Conservation (phyloP, 2,888 invertebrate species). For the Shargacucullia verbasci region DNA sequence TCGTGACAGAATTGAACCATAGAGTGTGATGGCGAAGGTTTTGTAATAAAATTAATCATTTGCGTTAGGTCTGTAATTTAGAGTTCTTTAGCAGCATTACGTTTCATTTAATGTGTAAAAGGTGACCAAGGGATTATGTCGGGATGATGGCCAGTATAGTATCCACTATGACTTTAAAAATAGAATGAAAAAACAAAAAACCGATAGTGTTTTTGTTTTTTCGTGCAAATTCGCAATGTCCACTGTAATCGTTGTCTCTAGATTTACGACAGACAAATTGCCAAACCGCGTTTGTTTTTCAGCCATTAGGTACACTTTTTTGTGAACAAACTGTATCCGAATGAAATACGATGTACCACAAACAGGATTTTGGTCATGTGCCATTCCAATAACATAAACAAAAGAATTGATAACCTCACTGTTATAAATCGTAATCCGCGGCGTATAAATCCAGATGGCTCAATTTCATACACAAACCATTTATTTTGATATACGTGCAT, state of each 20-base stretch:
- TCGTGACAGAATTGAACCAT: no score
- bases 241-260: neutral
- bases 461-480: conserved; percentile 35
- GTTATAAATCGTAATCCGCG: conserved; percentile 32
- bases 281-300: conserved; percentile 2
- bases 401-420: conserved; percentile 29
- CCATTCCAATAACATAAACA: conserved; percentile 34
- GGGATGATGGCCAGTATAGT: no score
- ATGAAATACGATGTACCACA: conserved; percentile 10
- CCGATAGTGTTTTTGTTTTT: no score
- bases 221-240: no score
- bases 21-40: no score
- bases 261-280: conserved; percentile 21
- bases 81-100: no score
- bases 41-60: no score
- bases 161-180: no score
- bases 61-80: no score
- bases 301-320: conserved; percentile 18
- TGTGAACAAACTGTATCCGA: conserved; percentile 20
- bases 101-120: no score
- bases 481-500: conserved; percentile 49
- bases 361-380: conserved; percentile 22
- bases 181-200: no score
- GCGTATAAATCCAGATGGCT: conserved; percentile 39
- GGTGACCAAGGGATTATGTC: no score